Evolutionary conservation across 1,140 invertebrate genomes (phyloP).

Genomic region (Aphaenogaster floridana): DNA sequence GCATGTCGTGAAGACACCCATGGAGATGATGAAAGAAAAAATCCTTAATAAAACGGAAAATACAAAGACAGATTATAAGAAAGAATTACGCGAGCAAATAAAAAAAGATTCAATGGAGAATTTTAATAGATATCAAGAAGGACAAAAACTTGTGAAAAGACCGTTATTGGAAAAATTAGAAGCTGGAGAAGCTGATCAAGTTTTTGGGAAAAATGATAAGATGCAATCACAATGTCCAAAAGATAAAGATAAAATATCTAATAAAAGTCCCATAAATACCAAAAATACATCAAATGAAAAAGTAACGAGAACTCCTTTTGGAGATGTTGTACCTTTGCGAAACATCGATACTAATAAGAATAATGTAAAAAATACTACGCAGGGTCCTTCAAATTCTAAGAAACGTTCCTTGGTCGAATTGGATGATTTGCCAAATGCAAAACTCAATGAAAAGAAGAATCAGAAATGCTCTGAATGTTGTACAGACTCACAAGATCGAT

Average conservation of each 20-base stretch:
- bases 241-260: not conserved
- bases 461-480: conserved; percentile 73
- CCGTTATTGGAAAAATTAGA: conserved; percentile 81
- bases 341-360: conserved; percentile 41
- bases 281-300: conserved; percentile 24
- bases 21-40: conserved; percentile 81
- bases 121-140: conserved; percentile 79
- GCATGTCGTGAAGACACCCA: conserved; percentile 58
- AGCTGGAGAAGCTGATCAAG: conserved; percentile 76
- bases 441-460: conserved; percentile 54
- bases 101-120: conserved; percentile 74
- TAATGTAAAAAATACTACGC: conserved; percentile 14
- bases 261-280: not conserved
- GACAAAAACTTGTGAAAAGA: conserved; percentile 71
- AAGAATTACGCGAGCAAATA: conserved; percentile 77
- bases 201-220: conserved; percentile 70
- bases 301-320: conserved; percentile 74
- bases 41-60: conserved; percentile 73
- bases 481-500: conserved; percentile 67
- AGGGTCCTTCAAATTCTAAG: conserved; percentile 36
- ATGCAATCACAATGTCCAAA: not conserved
- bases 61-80: conserved; percentile 77
- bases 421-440: conserved; percentile 24
- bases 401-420: conserved; percentile 66
- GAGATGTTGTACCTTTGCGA: conserved; percentile 71